Conservation (phyloP, 2,888 invertebrate genomes). For the Agrotis exclamationis region DNA sequence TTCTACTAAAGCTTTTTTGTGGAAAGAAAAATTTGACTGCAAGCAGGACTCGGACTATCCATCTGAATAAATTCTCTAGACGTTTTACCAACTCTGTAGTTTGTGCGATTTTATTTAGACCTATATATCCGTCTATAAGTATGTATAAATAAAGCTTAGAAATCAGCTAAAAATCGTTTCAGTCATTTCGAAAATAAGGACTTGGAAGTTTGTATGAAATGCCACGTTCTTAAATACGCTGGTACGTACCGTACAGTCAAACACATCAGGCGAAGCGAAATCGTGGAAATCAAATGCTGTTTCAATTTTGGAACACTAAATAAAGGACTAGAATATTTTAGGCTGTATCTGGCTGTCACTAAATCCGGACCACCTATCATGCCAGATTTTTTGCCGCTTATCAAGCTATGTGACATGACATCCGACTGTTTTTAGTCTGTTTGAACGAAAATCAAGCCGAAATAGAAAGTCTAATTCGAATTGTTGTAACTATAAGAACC, state of each 20-base stretch:
- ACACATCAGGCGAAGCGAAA: constrained; percentile 19
- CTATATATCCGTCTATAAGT: too few relatives aligned
- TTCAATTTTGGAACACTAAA: constrained; percentile 19
- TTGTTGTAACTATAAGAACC: constrained; percentile 17
- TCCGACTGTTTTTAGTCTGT: constrained; percentile 37
- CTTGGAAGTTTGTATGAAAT: too few relatives aligned
- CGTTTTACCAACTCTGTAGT: too few relatives aligned
- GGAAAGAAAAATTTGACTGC: too few relatives aligned
- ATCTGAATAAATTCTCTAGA: too few relatives aligned
- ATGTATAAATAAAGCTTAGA: too few relatives aligned
- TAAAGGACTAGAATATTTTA: constrained; percentile 27
- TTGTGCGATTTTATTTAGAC: too few relatives aligned
- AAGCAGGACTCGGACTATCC: too few relatives aligned
- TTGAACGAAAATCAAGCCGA: constrained; percentile 29
- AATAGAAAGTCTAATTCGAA: constrained; percentile 46
- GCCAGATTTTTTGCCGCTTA: constrained; percentile 26
- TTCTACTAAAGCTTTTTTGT: too few relatives aligned
- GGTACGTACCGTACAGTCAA: constrained; percentile 31
- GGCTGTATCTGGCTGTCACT: constrained; percentile 20
- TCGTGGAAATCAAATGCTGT: constrained; percentile 25
- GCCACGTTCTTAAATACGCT: neutral
- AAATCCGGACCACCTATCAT: constrained; percentile 4
- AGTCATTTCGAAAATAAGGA: too few relatives aligned
- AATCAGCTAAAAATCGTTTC: too few relatives aligned
- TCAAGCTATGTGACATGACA: constrained; percentile 29